Percentiles rank a stretch among this genome's conserved stretches.
Conservation (phyloP, 2,797 vertebrate genomes). For the Propithecus perrieri region DNA sequence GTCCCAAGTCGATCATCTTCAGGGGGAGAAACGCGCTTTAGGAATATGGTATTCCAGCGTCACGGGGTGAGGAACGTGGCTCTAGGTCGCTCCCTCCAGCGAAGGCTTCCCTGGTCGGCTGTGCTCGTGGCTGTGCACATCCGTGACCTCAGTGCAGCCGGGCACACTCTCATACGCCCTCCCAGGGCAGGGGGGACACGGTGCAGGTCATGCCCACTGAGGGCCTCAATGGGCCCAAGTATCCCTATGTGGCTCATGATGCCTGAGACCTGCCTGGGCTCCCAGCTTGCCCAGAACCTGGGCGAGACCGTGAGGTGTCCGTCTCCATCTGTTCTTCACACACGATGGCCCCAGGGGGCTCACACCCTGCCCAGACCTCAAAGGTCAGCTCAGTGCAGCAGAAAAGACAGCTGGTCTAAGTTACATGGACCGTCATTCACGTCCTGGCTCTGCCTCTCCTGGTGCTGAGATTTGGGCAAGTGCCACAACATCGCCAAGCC, state of each 20-base stretch:
- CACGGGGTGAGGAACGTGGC: accelerated
- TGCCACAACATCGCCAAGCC: background rate
- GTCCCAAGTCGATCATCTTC: slow-evolving; percentile 97
- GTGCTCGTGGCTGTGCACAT: background rate
- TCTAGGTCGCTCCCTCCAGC: accelerated
- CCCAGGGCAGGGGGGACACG: background rate
- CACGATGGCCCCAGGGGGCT: too few species aligned
- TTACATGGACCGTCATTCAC: too few species aligned
- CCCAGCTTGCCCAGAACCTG: background rate
- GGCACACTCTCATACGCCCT: accelerated
- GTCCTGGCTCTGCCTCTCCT: background rate
- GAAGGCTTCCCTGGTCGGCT: background rate
- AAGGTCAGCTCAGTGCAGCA: too few species aligned
- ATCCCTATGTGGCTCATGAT: accelerated
- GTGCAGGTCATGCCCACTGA: background rate
- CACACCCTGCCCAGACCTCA: too few species aligned
- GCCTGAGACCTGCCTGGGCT: background rate
- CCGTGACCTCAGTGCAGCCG: background rate
- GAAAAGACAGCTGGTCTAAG: background rate
- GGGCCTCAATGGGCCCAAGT: background rate
- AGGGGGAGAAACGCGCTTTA: background rate
- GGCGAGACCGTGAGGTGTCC: too few species aligned
- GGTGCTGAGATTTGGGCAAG: background rate
- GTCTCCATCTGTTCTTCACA: background rate
- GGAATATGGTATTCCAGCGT: background rate